A percentile compares a stretch with the other conserved stretches of the same genome.
Conservation (phyloP, 2,113 vertebrate genomes). For the Cricetomys ansorgei region DNA sequence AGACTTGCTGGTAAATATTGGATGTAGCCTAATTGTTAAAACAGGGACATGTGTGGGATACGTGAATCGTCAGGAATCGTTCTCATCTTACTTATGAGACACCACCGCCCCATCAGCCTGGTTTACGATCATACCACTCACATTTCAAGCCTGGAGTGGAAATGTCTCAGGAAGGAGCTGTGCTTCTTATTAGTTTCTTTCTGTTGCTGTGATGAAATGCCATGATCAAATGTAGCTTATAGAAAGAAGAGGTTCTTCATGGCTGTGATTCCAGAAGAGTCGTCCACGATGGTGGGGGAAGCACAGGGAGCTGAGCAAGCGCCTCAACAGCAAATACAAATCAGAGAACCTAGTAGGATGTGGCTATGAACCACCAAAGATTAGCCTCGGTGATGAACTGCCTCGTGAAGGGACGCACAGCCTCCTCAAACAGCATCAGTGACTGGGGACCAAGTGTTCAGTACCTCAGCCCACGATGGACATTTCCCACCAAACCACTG, state of each 20-base stretch:
- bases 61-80: background rate
- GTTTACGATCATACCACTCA: background rate
- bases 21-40: constrained; percentile 53
- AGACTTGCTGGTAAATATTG: constrained; percentile 47
- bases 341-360: too few relatives aligned
- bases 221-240: background rate
- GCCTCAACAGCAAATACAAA: background rate
- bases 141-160: background rate
- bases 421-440: background rate
- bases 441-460: too few relatives aligned
- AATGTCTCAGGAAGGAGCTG: background rate
- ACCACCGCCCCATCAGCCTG: background rate
- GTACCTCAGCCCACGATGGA: background rate
- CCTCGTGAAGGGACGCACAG: background rate
- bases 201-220: background rate
- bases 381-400: background rate
- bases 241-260: background rate
- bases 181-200: background rate
- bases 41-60: background rate
- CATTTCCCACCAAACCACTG: background rate
- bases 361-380: background rate
- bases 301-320: background rate
- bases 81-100: background rate
- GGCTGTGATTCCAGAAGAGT: background rate
- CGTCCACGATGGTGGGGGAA: too few relatives aligned